Conservation (phyloP, 1,140 invertebrate species). For the Nasonia longicornis region DNA sequence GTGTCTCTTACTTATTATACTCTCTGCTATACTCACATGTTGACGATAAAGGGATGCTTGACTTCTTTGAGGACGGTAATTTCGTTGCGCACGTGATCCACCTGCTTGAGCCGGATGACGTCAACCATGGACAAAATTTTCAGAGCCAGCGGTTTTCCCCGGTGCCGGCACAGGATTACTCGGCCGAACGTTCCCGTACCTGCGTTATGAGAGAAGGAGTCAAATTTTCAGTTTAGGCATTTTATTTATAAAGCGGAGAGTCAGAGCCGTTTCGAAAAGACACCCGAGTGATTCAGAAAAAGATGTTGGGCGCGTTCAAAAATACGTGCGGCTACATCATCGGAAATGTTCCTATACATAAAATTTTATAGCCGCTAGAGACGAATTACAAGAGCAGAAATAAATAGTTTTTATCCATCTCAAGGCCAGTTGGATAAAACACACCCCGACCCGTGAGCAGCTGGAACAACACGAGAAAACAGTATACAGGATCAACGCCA, state of each 20-base stretch:
- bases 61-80: constrained; percentile 90
- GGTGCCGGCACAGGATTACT: constrained; percentile 87
- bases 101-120: constrained; percentile 92
- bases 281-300: too few relatives aligned
- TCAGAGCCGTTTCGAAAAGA: background rate
- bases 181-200: constrained; percentile 91
- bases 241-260: background rate
- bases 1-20: constrained; percentile 11
- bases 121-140: constrained; percentile 93
- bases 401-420: too few relatives aligned
- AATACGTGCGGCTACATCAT: too few relatives aligned
- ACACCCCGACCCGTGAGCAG: too few relatives aligned
- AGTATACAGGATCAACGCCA: background rate
- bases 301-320: too few relatives aligned
- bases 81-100: constrained; percentile 96
- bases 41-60: constrained; percentile 94
- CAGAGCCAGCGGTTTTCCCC: constrained; percentile 78
- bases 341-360: too few relatives aligned
- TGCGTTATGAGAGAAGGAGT: background rate
- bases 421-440: too few relatives aligned
- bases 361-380: too few relatives aligned
- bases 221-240: background rate
- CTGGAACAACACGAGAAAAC: background rate
- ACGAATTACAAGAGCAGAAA: too few relatives aligned
- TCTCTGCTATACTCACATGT: constrained; percentile 81